phyloP scores from a whole-genome alignment of 2,888 invertebrate species.

The Zele albiditarsus region DNA sequence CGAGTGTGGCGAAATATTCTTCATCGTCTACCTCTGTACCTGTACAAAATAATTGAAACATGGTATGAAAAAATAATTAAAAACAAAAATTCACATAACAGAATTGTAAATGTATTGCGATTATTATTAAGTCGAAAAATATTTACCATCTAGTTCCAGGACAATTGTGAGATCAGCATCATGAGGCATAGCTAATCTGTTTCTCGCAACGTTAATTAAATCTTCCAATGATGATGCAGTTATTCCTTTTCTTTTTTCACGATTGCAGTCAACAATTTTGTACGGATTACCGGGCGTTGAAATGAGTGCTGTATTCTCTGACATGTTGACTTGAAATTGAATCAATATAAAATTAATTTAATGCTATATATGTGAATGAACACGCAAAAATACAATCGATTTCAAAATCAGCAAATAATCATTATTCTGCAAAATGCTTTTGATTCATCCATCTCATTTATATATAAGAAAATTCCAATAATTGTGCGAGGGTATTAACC shows the following conservation, averaged over 20 bases:
- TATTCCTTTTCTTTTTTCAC: conserved; percentile 87
- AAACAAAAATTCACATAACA: not conserved
- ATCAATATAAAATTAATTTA: conserved; percentile 5
- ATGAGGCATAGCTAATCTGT: conserved; percentile 80
- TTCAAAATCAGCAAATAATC: not conserved
- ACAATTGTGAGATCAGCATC: conserved; percentile 83
- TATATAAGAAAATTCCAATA: not conserved
- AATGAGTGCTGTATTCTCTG: conserved; percentile 56
- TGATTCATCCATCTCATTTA: not conserved
- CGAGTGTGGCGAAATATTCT: conserved; percentile 93
- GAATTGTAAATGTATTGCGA: not conserved
- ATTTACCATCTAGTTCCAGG: conserved; percentile 85
- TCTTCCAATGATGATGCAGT: conserved; percentile 87
- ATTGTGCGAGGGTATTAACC: not conserved
- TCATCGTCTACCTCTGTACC: conserved; percentile 96
- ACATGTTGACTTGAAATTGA: conserved; percentile 49
- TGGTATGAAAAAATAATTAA: not conserved
- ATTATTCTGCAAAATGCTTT: not conserved
- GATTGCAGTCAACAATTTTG: conserved; percentile 85
- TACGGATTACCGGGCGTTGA: conserved; percentile 78
- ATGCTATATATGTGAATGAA: not conserved
- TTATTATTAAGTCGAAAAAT: conserved; percentile 1
- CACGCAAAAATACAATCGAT: not conserved
- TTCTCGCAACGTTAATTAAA: conserved; percentile 83
- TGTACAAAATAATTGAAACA: conserved; percentile 45